Evolutionary conservation across 2,797 vertebrate genomes (phyloP).

Genomic region (Danio jaintianensis): DNA sequence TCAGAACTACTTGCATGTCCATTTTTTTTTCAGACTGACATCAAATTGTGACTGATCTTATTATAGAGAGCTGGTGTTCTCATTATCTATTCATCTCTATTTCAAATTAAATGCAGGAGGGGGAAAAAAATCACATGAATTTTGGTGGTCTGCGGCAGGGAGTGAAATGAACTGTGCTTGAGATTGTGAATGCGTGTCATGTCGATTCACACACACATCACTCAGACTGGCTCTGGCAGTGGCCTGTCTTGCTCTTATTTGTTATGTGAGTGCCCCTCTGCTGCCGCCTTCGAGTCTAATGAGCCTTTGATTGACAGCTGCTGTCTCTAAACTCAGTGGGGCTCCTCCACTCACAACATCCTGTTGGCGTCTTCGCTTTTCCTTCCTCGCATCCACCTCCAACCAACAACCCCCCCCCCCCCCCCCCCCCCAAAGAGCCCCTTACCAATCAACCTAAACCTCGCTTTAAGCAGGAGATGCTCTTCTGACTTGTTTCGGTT

Average conservation of each 20-base stretch:
- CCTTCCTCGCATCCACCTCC: constrained; percentile 27
- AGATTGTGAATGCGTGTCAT: constrained; percentile 79
- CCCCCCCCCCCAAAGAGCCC: not conserved
- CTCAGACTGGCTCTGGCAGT: constrained; percentile 80
- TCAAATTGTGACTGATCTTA: not conserved
- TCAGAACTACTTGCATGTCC: not conserved
- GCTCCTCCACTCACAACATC: constrained; percentile 63
- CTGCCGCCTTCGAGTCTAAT: constrained; percentile 76
- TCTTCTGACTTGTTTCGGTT: not conserved
- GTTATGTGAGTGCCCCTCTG: constrained; percentile 68
- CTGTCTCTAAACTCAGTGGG: constrained; percentile 72
- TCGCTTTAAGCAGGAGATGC: constrained; percentile 27
- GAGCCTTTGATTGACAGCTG: constrained; percentile 81
- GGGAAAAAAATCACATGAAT: constrained; percentile 37
- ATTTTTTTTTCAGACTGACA: not conserved
- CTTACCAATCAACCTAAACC: constrained; percentile 44
- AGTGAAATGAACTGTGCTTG: constrained; percentile 58
- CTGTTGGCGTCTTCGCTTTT: constrained; percentile 45
- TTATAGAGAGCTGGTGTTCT: constrained; percentile 5
- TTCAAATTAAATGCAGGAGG: constrained; percentile 53
- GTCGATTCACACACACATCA: constrained; percentile 80
- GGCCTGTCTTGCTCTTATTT: constrained; percentile 71
- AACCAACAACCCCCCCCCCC: not conserved
- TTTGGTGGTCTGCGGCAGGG: constrained; percentile 36
- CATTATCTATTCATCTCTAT: constrained; percentile 38